phyloP scores from a whole-genome alignment of 2,888 invertebrate genomes.

The Folsomia candida region DNA sequence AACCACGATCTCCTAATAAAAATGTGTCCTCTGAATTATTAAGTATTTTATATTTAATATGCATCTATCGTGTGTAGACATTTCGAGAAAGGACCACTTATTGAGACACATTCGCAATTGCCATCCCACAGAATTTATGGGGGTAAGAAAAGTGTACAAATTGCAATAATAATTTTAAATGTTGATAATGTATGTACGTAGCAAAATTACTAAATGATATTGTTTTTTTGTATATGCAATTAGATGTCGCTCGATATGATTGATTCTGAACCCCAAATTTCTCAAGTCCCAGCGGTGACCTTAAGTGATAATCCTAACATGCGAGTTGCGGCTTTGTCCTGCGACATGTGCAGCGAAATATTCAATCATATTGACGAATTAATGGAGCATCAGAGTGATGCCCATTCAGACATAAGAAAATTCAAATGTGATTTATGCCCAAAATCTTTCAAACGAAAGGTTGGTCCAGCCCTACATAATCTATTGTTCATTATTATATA shows the following conservation, averaged over 20 bases:
- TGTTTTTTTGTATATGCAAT: too few species aligned
- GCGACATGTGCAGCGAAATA: constrained; percentile 45
- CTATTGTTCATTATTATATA: too few species aligned
- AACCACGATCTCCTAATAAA: too few species aligned
- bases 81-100: constrained; percentile 45
- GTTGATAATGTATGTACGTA: constrained; percentile 12
- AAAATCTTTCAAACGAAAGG: constrained; percentile 47
- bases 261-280: constrained; percentile 18
- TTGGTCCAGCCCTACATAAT: too few species aligned
- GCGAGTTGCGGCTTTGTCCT: constrained; percentile 35
- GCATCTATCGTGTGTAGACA: constrained; percentile 20
- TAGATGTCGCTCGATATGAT: constrained; percentile 34
- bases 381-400: constrained; percentile 42
- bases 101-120: constrained; percentile 48
- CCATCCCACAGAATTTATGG: constrained; percentile 43
- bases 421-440: constrained; percentile 45
- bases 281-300: constrained; percentile 15
- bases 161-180: too few species aligned
- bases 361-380: constrained; percentile 42
- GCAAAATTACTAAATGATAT: too few species aligned
- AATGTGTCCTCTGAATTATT: background rate
- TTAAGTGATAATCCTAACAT: constrained; percentile 27
- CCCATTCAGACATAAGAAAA: constrained; percentile 40
- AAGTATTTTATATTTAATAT: background rate
- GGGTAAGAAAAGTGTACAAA: too few species aligned